phyloP scores from a whole-genome alignment of 2,888 invertebrate species.

The Ceratothoa steindachneri region DNA sequence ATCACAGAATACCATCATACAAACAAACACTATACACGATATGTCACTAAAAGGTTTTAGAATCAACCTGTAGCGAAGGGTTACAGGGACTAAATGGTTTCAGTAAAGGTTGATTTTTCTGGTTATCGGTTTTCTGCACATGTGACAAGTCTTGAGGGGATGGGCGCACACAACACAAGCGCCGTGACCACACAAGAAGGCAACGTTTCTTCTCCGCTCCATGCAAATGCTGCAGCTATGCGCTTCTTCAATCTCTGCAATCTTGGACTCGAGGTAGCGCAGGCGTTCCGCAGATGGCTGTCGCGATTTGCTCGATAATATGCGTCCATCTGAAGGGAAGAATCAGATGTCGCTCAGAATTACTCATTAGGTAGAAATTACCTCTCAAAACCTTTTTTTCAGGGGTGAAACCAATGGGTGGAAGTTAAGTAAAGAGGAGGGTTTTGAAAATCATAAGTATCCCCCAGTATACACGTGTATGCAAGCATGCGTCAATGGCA shows the following conservation, averaged over 20 bases:
- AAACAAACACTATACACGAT: too few species aligned
- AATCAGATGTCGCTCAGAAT: too few species aligned
- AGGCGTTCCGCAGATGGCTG: conserved; percentile 65
- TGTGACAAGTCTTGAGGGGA: conserved; percentile 76
- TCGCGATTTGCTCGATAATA: conserved; percentile 54
- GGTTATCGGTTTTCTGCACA: conserved; percentile 73
- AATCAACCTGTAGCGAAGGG: too few species aligned
- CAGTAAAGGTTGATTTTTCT: conserved; percentile 65
- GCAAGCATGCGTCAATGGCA: too few species aligned
- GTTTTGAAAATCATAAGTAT: not conserved
- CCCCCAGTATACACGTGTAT: too few species aligned
- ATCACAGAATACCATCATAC: too few species aligned
- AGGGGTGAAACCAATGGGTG: not conserved
- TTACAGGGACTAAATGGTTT: too few species aligned
- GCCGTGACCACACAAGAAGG: conserved; percentile 82
- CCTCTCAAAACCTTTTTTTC: not conserved
- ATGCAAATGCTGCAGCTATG: conserved; percentile 82
- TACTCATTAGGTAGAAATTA: conserved; percentile 49
- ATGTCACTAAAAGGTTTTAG: too few species aligned
- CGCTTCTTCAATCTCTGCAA: conserved; percentile 80
- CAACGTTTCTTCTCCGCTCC: conserved; percentile 75
- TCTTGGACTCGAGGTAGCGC: conserved; percentile 68
- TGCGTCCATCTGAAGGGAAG: conserved; percentile 53
- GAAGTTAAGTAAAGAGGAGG: not conserved
- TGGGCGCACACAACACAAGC: conserved; percentile 77